Evolutionary conservation across 35 echinoderm and acorn worm genomes (phyloP), one percentile per base, ranked within the genome.

Genomic region (Stichopus chloronotus): DNA sequence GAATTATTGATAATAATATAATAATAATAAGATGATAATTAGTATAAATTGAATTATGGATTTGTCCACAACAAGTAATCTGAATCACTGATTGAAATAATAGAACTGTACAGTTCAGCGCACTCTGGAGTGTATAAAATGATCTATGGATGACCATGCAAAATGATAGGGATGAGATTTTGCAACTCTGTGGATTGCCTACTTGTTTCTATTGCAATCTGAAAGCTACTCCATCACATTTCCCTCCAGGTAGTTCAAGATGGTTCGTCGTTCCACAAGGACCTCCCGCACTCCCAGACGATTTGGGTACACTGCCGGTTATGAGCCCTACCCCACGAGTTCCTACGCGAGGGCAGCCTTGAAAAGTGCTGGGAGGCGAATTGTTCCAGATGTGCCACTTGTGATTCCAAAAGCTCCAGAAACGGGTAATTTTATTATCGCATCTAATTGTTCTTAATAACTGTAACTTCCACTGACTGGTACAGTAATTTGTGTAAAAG

Each of bases 231-330:
- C 30, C 30, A 43, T 43, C 30, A 1, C 3, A 43, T 43, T 43
- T 43, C 30, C 30, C 30, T 3, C 3, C 30, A 43, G 8, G 9
- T 65, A 65, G 61, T 65, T 65, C 61, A 94, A 23, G 78, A 97
- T 97, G 96, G 91, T 93, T 69, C 96, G 96, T 54, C 86, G 94
- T 22, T 98, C 96, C 30, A 63, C 84, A 13, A 91, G 96, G 23
- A 57, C 74, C 86, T 58, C 61, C 25, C 82, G 90, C 13, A 79
- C 90, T 13, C 83, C 94, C 7, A 57, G 6, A 4, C 89, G 94
- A 13, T 98, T 94, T 92, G 94, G 94, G 55, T 98, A 95, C 82
- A 58, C 56, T 9, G 25, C 58, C 21, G 8, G 63, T 6, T 95
- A 59, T 72, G 94, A 98, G 56, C 96, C 96, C 4, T 98, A 98